These are phyloP conservation scores for Aleiodes leptofemur DNA, from an alignment of 2,888 invertebrate genomes.

Conservation along the genomic window DNA sequence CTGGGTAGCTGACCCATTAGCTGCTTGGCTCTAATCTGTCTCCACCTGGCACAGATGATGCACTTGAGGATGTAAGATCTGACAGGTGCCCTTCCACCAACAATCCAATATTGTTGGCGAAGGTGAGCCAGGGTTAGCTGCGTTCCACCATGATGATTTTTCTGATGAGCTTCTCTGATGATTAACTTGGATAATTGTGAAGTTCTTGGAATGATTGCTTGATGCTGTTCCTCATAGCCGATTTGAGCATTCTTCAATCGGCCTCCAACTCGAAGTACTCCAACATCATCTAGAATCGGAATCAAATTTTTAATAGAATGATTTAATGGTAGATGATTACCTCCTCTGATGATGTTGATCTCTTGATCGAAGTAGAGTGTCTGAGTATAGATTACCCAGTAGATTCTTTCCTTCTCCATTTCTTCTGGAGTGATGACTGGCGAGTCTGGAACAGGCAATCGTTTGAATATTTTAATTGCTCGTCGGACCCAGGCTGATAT, in stretches of 20 bases:
- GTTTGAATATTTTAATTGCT: background rate
- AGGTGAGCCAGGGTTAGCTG: constrained; percentile 37
- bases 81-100: constrained; percentile 36
- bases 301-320: too few species aligned
- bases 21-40: constrained; percentile 31
- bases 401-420: background rate
- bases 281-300: background rate
- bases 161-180: constrained; percentile 14
- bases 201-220: constrained; percentile 7
- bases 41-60: background rate
- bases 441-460: background rate
- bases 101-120: constrained; percentile 18
- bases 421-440: background rate
- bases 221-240: background rate
- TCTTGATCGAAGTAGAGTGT: background rate
- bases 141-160: constrained; percentile 38
- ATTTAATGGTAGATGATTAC: too few species aligned
- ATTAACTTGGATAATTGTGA: background rate
- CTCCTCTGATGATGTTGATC: too few species aligned
- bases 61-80: constrained; percentile 26
- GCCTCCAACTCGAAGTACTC: constrained; percentile 36
- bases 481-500: background rate
- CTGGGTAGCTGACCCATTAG: constrained; percentile 46
- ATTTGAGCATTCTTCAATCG: constrained; percentile 4
- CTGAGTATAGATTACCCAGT: background rate